Base-by-base conservation (phyloP, 2,888 invertebrate genomes). In the Machimus rusticus region DNA sequence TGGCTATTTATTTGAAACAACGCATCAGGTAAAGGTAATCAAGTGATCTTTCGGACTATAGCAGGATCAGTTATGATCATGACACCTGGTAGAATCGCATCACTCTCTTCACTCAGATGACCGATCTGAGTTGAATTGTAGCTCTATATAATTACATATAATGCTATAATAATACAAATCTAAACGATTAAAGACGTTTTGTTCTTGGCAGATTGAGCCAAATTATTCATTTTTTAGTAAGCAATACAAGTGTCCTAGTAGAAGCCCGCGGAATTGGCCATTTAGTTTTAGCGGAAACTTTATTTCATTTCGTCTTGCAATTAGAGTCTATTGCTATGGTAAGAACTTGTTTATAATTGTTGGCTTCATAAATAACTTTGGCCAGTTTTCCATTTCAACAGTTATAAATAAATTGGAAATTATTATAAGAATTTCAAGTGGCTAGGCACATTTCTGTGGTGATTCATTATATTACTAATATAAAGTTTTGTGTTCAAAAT, bases 31-130 rank as follows among this genome's bases (percentile, higher is more conserved):
- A 79, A 82, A 82, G 82, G 82, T 57, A 82, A 82, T 57, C 82
- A 82, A 82, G 82, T 82, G 82, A 82, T 57, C 82, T 82, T 82
- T 82, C 31, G 34, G 82, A 82, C 37, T 57, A 37, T 82, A 39
- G 66, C 82, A 82, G 82, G 37, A 66, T 55, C 39, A 82, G 57
- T 82, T 66, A 66, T 23, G 82, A 66, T 34, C 39, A 57, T 66
- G 66, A 82, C 23, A 66, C 66, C 37, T 31, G 31, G 39, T 66
- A 8, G 23, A 23, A 28, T 66, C 3, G 14, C 19, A 6, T 51
- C 16, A 51, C 16, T 43, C 2, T 46, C 4, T 46, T 46, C 16
- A 3, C 16, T 14, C 43, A 46, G 16, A 46, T 46, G 5, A 5
- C 5, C 51, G 8, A 5, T n/a, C 16, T 28, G 1, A 74, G 74